These are phyloP conservation scores for Clitarchus hookeri DNA, from an alignment of 2,888 invertebrate genomes.

Conservation along the genomic window DNA sequence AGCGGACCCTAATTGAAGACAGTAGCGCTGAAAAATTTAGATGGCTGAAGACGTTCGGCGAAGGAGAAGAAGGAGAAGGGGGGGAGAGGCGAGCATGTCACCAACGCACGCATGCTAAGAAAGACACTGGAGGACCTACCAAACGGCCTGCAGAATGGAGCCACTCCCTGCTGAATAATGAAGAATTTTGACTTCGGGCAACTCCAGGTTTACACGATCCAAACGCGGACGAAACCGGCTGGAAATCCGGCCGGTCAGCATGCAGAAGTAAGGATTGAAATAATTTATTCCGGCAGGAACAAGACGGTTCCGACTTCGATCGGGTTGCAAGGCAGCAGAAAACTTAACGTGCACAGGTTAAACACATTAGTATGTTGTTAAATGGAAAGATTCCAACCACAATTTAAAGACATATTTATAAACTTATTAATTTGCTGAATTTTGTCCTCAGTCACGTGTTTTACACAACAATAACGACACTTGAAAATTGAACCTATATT, in stretches of 20 bases:
- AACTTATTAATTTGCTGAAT: too few species aligned
- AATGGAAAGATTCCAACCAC: too few species aligned
- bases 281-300: not conserved
- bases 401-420: too few species aligned
- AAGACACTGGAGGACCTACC: not conserved
- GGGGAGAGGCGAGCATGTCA: not conserved
- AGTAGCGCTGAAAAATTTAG: constrained; percentile 19
- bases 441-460: too few species aligned
- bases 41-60: not conserved
- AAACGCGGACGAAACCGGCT: not conserved
- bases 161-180: not conserved
- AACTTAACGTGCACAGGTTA: not conserved
- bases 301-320: not conserved
- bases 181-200: not conserved
- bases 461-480: too few species aligned
- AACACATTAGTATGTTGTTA: too few species aligned
- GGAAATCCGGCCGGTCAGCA: not conserved
- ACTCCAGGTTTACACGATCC: not conserved
- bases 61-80: not conserved
- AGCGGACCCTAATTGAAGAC: not conserved
- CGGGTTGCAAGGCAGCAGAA: not conserved
- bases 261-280: not conserved
- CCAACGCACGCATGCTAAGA: not conserved
- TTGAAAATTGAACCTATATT: too few species aligned
- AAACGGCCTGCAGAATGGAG: not conserved